phyloP scores from a whole-genome alignment of 2,113 vertebrate species.

The Electrona antarctica region DNA sequence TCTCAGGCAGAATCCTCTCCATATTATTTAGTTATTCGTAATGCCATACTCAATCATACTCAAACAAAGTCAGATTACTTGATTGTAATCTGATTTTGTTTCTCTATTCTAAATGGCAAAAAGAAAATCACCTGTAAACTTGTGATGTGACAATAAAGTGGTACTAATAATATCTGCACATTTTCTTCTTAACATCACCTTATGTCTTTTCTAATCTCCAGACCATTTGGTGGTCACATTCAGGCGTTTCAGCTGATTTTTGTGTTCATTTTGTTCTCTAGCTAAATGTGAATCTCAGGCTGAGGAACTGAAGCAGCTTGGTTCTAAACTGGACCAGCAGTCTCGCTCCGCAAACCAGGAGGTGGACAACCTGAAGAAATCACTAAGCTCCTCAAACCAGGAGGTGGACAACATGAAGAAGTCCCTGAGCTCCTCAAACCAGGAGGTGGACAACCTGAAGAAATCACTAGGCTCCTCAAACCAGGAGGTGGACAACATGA shows the following conservation, averaged over 20 bases:
- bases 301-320: slow-evolving; percentile 79
- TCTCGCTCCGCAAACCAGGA: slow-evolving; percentile 63
- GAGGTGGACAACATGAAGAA: slow-evolving; percentile 14
- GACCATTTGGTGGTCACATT: no score
- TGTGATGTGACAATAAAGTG: no score
- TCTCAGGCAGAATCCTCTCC: no score
- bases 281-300: slow-evolving; percentile 81
- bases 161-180: no score
- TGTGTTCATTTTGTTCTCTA: slow-evolving; percentile 48
- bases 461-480: slow-evolving; percentile 48
- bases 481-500: slow-evolving; percentile 16
- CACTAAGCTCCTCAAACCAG: slow-evolving; percentile 36
- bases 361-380: slow-evolving; percentile 79
- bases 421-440: no score
- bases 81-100: background rate
- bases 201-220: no score
- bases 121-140: no score
- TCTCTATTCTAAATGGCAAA: background rate
- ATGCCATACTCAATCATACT: no score
- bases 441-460: slow-evolving; percentile 78
- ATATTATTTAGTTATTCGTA: no score
- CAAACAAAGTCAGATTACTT: background rate
- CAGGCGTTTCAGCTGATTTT: background rate
- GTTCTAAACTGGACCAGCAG: slow-evolving; percentile 82
- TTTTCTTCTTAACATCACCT: background rate